phyloP scores from a whole-genome alignment of 2,888 invertebrate species.

The Cybosia mesomella region DNA sequence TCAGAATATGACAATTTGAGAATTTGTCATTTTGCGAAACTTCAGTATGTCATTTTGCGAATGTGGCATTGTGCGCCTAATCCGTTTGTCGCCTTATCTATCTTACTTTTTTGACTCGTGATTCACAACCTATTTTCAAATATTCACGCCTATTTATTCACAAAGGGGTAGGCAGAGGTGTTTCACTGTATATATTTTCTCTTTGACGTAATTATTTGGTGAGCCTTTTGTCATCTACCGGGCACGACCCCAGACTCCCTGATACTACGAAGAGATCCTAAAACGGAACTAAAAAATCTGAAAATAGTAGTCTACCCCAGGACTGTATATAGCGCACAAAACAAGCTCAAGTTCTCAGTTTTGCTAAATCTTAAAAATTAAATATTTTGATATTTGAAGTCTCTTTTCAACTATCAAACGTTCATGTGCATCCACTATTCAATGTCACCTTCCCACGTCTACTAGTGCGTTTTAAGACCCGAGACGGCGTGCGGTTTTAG shows the following conservation, averaged over 20 bases:
- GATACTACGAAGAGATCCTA: not conserved
- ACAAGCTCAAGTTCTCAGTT: not conserved
- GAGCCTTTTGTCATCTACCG: not conserved
- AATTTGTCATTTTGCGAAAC: too few relatives aligned
- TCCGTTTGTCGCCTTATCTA: too few relatives aligned
- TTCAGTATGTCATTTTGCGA: too few relatives aligned
- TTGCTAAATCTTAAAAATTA: not conserved
- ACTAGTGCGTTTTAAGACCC: too few relatives aligned
- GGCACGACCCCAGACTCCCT: not conserved
- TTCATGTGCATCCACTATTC: too few relatives aligned
- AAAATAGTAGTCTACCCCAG: too few relatives aligned
- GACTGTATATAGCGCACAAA: not conserved
- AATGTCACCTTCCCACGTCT: too few relatives aligned
- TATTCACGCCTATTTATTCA: not conserved
- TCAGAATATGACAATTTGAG: too few relatives aligned
- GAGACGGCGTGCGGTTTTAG: too few relatives aligned
- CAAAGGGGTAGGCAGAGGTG: not conserved
- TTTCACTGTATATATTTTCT: not conserved
- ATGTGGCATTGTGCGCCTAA: too few relatives aligned
- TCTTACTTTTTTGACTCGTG: not conserved
- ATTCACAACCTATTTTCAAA: not conserved
- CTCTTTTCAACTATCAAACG: too few relatives aligned
- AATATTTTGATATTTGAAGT: too few relatives aligned
- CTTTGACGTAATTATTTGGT: not conserved
- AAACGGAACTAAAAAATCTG: not conserved